phyloP scores from a whole-genome alignment of 2,888 invertebrate species.

The Xestoiulus laeticollis region DNA sequence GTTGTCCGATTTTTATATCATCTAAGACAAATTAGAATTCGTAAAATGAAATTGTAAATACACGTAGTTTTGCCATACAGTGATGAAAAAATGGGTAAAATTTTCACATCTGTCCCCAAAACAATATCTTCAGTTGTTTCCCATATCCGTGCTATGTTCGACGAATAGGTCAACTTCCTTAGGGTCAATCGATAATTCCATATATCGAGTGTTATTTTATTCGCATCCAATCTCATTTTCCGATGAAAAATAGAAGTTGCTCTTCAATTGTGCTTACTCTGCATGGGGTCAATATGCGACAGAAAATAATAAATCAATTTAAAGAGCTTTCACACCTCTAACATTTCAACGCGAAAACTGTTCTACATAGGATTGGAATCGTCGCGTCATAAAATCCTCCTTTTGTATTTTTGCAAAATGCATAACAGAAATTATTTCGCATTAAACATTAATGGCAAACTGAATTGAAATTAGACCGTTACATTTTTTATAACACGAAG shows the following conservation, averaged over 20 bases:
- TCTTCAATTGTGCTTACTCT: slow-evolving; percentile 26
- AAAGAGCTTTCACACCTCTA: slow-evolving; percentile 16
- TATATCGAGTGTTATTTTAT: slow-evolving; percentile 13
- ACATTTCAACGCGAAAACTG: background rate
- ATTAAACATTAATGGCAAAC: slow-evolving; percentile 26
- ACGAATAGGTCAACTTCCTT: background rate
- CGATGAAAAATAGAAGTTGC: slow-evolving; percentile 3
- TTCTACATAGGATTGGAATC: background rate
- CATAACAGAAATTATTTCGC: slow-evolving; percentile 26
- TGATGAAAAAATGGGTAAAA: background rate
- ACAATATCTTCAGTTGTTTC: background rate
- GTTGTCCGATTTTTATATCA: no score
- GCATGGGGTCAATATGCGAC: slow-evolving; percentile 26
- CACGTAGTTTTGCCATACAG: no score
- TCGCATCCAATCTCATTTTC: slow-evolving; percentile 14
- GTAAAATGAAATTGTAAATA: no score
- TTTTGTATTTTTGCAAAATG: slow-evolving; percentile 4
- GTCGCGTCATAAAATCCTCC: slow-evolving; percentile 10
- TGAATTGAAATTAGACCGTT: slow-evolving; percentile 26
- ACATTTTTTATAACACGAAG: background rate
- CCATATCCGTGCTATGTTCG: background rate
- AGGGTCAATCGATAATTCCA: slow-evolving; percentile 17
- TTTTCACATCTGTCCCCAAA: background rate
- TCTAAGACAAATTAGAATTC: no score
- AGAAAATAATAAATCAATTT: slow-evolving; percentile 26